Base-by-base conservation (phyloP, 2,888 invertebrate genomes). In the Pterostichus madidus region DNA sequence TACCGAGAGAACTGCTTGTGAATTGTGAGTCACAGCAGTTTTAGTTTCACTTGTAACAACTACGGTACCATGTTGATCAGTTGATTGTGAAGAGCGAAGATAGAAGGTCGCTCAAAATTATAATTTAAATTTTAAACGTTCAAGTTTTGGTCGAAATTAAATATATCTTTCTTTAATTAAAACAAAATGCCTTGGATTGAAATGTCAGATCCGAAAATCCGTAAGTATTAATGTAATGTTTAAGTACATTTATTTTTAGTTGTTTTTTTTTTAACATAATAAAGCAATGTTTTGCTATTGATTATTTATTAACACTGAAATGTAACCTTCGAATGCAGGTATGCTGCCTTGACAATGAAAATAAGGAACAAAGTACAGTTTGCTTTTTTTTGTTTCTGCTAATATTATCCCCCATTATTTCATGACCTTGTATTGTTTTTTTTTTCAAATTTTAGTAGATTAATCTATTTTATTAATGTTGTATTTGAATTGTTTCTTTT, bases 41-140 rank as follows among this genome's bases (percentile, higher is more conserved):
- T 8, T 59, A 13, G 49, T n/a, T 49, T n/a, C n/a, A 31, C 64
- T 35, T 64, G 35, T 13, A n/a, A 39, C 35, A 64, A 64, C 10
- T n/a, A n/a, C n/a, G n/a, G n/a, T n/a, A n/a, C n/a, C 13, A 32
- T 64, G 64, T 64, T 64, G 39, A 39, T 31, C 31, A 13, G 64
- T 64, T 64, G 6, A 7, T 64, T 7, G 13, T 13, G 13, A 2
- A 11, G 35, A 35, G 32, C 1, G 31, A n/a, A 35, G 32, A 13
- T 8, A 11, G n/a, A 49, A 49, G 11, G 49, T n/a, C 31, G 64
- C 31, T 24, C 24, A 39, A 39, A 39, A 8, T 39, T 39, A 39
- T 39, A 39, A 35, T 39, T 64, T 10, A 7, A 35, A 64, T 35
- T 59, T 31, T 31, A 10, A 32, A 64, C 31, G 2, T 35, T 35